Evolutionary conservation across 2,888 invertebrate genomes (phyloP).

Genomic region (Mystacides longicornis): DNA sequence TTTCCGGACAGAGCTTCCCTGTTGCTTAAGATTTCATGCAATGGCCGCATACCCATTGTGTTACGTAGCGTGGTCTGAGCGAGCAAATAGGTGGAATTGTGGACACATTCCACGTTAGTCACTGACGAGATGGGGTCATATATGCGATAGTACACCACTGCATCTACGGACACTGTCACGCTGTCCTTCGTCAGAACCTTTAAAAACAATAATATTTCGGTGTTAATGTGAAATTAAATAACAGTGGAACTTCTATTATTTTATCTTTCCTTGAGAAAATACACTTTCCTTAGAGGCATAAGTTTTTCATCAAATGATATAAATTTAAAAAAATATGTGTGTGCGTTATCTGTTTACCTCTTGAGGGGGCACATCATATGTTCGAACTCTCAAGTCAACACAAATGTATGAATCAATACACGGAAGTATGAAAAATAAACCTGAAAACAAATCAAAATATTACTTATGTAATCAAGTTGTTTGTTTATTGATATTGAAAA

Average conservation of each 20-base stretch:
- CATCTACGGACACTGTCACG: constrained; percentile 96
- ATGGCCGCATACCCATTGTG: constrained; percentile 91
- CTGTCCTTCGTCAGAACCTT: constrained; percentile 95
- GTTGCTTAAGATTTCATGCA: constrained; percentile 95
- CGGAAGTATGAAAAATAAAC: constrained; percentile 93
- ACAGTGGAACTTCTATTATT: too few relatives aligned
- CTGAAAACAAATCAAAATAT: too few relatives aligned
- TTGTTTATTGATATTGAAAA: too few relatives aligned
- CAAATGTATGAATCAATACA: constrained; percentile 93
- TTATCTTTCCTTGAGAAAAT: too few relatives aligned
- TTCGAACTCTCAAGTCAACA: constrained; percentile 89
- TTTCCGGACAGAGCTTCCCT: constrained; percentile 86
- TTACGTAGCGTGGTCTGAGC: constrained; percentile 90
- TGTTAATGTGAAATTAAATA: too few relatives aligned
- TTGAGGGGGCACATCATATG: constrained; percentile 96
- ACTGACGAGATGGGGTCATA: constrained; percentile 96
- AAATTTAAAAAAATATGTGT: too few relatives aligned
- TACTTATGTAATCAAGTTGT: too few relatives aligned
- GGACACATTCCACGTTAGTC: constrained; percentile 96
- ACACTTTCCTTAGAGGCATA: too few relatives aligned
- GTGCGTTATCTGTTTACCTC: constrained; percentile 75
- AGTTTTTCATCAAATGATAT: too few relatives aligned
- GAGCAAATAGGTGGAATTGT: constrained; percentile 87
- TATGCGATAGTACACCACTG: constrained; percentile 88
- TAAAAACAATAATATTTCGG: too few relatives aligned